phyloP scores from a whole-genome alignment of 2,888 invertebrate species.

The Leptinotarsa tumamoca region DNA sequence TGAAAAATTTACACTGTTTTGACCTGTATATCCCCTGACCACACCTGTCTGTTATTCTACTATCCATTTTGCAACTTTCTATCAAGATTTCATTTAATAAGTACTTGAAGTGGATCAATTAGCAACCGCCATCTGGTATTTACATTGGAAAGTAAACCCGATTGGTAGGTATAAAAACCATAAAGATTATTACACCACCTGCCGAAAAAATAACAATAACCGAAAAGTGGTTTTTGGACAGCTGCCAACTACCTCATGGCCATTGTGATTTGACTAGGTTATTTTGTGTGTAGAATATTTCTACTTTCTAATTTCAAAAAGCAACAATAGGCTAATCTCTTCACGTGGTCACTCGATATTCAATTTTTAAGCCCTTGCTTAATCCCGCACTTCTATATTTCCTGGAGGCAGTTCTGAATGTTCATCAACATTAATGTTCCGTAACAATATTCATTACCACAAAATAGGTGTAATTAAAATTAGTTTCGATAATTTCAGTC shows the following conservation, averaged over 20 bases:
- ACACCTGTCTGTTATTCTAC: too few species aligned
- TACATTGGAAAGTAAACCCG: not conserved
- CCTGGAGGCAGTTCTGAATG: too few species aligned
- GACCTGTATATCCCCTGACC: too few species aligned
- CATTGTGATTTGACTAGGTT: not conserved
- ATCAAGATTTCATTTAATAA: too few species aligned
- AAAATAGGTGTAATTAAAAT: slow-evolving; percentile 1
- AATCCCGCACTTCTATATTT: too few species aligned
- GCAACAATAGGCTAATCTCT: too few species aligned
- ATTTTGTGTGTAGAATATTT: not conserved
- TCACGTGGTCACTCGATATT: too few species aligned
- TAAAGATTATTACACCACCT: not conserved
- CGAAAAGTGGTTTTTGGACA: not conserved
- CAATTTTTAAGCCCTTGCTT: too few species aligned
- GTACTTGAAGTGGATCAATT: too few species aligned
- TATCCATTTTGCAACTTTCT: too few species aligned
- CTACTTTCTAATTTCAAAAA: too few species aligned
- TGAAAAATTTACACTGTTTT: too few species aligned
- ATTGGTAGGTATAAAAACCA: not conserved
- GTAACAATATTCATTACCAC: not conserved
- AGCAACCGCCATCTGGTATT: not conserved
- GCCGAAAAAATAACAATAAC: not conserved
- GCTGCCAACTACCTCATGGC: not conserved
- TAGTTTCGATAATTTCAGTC: not conserved
- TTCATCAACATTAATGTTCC: not conserved